Base-by-base conservation (phyloP, 2,113 vertebrate genomes). In the Colistium nudipinnis region DNA sequence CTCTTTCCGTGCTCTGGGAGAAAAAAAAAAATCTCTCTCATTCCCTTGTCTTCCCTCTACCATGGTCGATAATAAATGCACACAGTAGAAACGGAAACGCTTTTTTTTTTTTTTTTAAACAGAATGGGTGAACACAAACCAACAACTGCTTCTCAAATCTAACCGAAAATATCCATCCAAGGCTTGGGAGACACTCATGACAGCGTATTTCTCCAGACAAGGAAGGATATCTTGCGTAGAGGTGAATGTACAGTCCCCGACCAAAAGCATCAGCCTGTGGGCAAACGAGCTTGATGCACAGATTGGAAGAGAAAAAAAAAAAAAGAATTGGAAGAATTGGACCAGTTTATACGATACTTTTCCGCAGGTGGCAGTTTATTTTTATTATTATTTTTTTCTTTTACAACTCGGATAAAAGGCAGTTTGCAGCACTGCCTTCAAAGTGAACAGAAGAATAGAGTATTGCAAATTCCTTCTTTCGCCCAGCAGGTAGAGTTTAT, bases 281-380 rank as follows among this genome's bases (percentile, higher is more conserved):
- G 57, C 41, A 47, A 71, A 79, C 52, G 55, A 48, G 24, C 62
- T 20, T 69, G 62, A 84, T 62, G 81, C 51, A 73, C 49, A 80
- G 78, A 28, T 59, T 65, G 31, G 31, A 48, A 27, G 19, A 51
- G 44, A 25, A 72, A 75, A 78, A 68, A 31, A n/a, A n/a, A n/a
- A n/a, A n/a, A n/a, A n/a, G n/a, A n/a, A 28, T 59, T 65, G 31
- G 31, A 48, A 27, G 19, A 51, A 39, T 10, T 80, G 45, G 62
- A 82, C 54, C 45, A 82, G 27, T 24, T n/a, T 35, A 17, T 33
- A 33, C 47, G 56, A 57, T 62, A 68, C 71, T 51, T 79, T 43
- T 33, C 72, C 66, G 59, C 39, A 49, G 41, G 59, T 47, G 20
- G 24, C 1, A 12, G n/a, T n/a, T n/a, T n/a, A n/a, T n/a, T n/a